phyloP scores from a whole-genome alignment of 2,797 vertebrate species.

The Megalops cyprinoides region DNA sequence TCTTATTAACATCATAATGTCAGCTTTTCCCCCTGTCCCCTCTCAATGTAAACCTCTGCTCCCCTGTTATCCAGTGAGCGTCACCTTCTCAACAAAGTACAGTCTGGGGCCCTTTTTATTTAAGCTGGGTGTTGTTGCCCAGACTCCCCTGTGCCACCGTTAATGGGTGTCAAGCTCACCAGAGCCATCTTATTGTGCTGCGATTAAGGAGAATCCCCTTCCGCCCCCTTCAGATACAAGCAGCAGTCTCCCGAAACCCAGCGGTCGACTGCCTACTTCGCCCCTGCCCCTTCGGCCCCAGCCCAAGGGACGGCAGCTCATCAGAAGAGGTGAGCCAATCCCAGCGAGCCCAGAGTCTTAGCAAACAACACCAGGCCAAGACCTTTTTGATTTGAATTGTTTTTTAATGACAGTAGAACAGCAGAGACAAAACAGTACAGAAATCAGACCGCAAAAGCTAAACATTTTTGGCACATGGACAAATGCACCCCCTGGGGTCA shows the following conservation, averaged over 20 bases:
- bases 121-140: too few relatives aligned
- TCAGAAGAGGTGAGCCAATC: constrained; percentile 64
- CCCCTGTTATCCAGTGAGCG: too few relatives aligned
- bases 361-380: background rate
- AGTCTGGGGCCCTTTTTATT: too few relatives aligned
- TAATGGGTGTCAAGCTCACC: too few relatives aligned
- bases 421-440: background rate
- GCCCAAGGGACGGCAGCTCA: constrained; percentile 76
- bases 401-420: background rate
- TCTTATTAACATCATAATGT: too few relatives aligned
- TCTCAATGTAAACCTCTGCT: too few relatives aligned
- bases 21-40: too few relatives aligned
- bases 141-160: too few relatives aligned
- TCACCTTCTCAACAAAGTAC: too few relatives aligned
- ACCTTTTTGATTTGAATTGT: background rate
- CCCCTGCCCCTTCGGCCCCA: constrained; percentile 71
- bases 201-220: background rate
- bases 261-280: constrained; percentile 68
- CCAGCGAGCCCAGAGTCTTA: background rate
- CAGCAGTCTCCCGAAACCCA: constrained; percentile 71
- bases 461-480: background rate
- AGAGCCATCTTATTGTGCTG: too few relatives aligned
- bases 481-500: too few relatives aligned
- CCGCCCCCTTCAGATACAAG: constrained; percentile 70
- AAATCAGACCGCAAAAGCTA: background rate